phyloP scores from a whole-genome alignment of 2,113 vertebrate species.

The Hemiscyllium ocellatum region DNA sequence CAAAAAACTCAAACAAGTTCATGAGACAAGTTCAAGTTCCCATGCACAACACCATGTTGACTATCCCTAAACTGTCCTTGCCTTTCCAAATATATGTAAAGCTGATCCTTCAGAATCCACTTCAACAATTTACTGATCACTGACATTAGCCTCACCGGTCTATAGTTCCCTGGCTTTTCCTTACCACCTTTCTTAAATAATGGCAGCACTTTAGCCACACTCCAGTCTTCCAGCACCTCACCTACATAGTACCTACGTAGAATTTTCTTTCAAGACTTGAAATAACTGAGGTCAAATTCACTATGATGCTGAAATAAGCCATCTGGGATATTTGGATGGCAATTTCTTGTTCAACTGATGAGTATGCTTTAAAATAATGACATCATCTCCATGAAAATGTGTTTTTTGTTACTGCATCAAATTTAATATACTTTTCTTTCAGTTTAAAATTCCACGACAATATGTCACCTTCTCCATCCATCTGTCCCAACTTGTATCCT shows the following conservation, averaged over 20 bases:
- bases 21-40: no score
- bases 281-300: not conserved
- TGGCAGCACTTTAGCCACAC: no score
- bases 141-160: no score
- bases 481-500: not conserved
- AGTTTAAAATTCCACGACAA: not conserved
- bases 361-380: not conserved
- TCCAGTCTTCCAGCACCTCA: no score
- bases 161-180: no score
- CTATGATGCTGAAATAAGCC: not conserved
- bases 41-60: no score
- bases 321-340: not conserved
- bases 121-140: no score
- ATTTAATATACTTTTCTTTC: not conserved
- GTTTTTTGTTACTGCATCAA: not conserved
- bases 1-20: no score
- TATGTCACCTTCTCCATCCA: not conserved
- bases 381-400: not conserved
- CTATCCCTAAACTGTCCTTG: no score
- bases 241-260: not conserved
- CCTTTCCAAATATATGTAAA: no score
- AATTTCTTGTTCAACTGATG: not conserved
- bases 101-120: no score
- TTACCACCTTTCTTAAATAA: no score
- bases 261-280: not conserved